A percentile compares a stretch with the other conserved stretches of the same genome.
Evolutionary conservation across 2,113 vertebrate genomes (phyloP).

Genomic region (Alces alces): DNA sequence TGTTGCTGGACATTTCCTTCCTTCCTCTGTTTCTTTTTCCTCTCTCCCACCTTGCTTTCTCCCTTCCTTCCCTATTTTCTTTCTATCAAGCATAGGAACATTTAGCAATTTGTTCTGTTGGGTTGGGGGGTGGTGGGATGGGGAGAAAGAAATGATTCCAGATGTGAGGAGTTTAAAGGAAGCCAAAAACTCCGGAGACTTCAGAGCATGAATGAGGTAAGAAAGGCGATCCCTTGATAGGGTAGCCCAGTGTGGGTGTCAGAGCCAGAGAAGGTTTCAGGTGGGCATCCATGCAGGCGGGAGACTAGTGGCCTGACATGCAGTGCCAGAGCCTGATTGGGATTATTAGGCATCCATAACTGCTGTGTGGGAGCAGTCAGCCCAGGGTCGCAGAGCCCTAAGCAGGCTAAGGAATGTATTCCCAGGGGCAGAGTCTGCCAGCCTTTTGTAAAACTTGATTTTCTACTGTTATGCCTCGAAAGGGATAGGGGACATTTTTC

Average conservation of each 20-base stretch:
- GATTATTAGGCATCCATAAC: neutral
- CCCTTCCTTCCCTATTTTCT: neutral
- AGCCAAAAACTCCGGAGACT: neutral
- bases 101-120: neutral
- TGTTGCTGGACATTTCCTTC: neutral
- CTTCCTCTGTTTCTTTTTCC: neutral
- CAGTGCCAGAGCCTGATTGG: neutral
- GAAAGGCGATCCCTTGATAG: neutral
- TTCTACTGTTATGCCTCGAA: slow-evolving; percentile 25
- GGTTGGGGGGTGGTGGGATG: neutral
- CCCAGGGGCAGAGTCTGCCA: neutral
- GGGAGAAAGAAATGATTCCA: neutral
- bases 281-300: neutral
- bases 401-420: neutral
- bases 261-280: neutral
- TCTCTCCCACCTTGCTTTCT: no score
- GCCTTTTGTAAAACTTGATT: slow-evolving; percentile 5
- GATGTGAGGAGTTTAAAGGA: neutral
- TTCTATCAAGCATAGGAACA: neutral
- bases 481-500: neutral
- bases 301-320: neutral
- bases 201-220: neutral
- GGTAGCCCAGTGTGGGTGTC: neutral
- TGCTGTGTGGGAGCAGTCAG: neutral
- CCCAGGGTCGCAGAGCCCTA: neutral